phyloP scores from a whole-genome alignment of 1,140 invertebrate genomes.

The Psilanteris sp. region DNA sequence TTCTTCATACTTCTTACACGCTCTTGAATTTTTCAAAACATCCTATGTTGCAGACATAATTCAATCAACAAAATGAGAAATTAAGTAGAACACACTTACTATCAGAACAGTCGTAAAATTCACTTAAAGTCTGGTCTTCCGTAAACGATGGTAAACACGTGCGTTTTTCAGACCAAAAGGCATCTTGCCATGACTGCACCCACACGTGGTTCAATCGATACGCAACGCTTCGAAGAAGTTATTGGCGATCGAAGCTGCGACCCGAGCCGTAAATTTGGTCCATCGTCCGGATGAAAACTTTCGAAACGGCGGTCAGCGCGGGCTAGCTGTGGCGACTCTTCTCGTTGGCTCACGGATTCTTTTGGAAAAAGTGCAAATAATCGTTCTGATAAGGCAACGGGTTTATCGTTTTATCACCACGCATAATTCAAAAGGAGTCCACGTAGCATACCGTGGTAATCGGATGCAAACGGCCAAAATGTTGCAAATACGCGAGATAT shows the following conservation, averaged over 20 bases:
- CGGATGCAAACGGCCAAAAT: slow-evolving; percentile 59
- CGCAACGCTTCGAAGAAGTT: slow-evolving; percentile 25
- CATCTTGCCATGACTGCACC: slow-evolving; percentile 1
- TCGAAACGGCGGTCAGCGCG: slow-evolving; percentile 11
- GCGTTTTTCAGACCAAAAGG: slow-evolving; percentile 3
- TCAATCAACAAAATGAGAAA: neutral
- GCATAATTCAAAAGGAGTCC: slow-evolving; percentile 61
- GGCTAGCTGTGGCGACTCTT: neutral
- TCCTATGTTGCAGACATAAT: too few species aligned
- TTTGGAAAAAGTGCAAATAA: slow-evolving; percentile 45
- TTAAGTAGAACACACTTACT: neutral
- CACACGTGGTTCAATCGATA: slow-evolving; percentile 31
- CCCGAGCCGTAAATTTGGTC: slow-evolving; percentile 35
- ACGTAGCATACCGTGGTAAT: slow-evolving; percentile 27
- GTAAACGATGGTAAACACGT: slow-evolving; percentile 30
- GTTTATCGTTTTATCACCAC: slow-evolving; percentile 57
- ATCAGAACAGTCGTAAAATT: slow-evolving; percentile 11
- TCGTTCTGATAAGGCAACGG: slow-evolving; percentile 54
- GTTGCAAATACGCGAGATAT: slow-evolving; percentile 50
- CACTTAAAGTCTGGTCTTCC: slow-evolving; percentile 14
- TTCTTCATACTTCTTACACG: too few species aligned
- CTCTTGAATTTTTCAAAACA: too few species aligned
- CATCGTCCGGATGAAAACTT: slow-evolving; percentile 37
- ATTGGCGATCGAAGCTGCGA: slow-evolving; percentile 45
- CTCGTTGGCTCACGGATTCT: slow-evolving; percentile 32